A percentile compares a stretch with the other conserved stretches of the same genome.
Conservation (phyloP, 2,797 vertebrate species). For the Artibeus lituratus region DNA sequence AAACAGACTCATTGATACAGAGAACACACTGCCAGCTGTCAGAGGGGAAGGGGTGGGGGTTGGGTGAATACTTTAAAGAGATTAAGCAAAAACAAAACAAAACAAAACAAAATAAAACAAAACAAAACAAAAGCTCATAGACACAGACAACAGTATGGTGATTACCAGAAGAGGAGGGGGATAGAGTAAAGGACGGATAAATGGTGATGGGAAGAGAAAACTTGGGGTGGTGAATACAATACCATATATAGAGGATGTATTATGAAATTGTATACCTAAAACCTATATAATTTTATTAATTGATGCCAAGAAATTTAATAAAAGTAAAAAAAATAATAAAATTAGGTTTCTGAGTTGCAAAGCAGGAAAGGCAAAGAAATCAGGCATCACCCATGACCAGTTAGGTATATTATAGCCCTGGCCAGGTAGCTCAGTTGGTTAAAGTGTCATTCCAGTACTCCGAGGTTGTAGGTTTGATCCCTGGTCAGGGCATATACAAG, state of each 20-base stretch:
- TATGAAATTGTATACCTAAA: not conserved
- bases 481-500: not conserved
- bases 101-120: too few relatives aligned
- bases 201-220: not conserved
- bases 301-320: not conserved
- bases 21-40: not conserved
- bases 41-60: too few relatives aligned
- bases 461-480: not conserved
- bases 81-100: not conserved
- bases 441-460: not conserved
- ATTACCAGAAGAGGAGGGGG: not conserved
- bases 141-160: not conserved
- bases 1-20: not conserved
- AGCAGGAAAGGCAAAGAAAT: conserved; percentile 45
- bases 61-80: not conserved
- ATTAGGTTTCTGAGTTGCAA: conserved; percentile 14
- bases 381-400: not conserved
- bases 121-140: not conserved
- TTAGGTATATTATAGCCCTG: not conserved
- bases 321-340: not conserved
- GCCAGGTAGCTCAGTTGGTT: not conserved
- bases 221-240: not conserved
- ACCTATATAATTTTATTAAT: not conserved
- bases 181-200: not conserved
- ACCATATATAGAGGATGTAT: not conserved